Evolutionary conservation across 2,888 invertebrate genomes (phyloP).

Genomic region (Nycteola revayana): DNA sequence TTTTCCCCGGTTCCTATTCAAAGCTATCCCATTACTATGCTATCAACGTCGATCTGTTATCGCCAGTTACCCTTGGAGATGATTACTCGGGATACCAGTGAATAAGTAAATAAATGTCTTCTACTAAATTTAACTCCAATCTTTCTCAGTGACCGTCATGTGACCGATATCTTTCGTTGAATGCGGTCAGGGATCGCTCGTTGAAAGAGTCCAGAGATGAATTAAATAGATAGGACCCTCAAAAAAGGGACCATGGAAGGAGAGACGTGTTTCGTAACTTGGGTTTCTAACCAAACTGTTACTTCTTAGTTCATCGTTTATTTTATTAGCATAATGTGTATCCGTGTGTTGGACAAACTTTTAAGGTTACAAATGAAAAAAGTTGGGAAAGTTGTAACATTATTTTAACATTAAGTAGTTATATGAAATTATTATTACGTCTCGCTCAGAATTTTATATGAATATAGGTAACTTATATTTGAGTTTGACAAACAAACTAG

Average conservation of each 20-base stretch:
- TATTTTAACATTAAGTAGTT: too few species aligned
- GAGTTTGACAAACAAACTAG: too few species aligned
- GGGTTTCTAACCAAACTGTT: slow-evolving; percentile 17
- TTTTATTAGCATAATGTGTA: too few species aligned
- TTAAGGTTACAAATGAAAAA: too few species aligned
- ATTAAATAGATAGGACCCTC: slow-evolving; percentile 75
- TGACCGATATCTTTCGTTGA: slow-evolving; percentile 72
- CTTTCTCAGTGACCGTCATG: slow-evolving; percentile 69
- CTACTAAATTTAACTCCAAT: slow-evolving; percentile 79
- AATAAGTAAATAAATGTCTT: slow-evolving; percentile 77
- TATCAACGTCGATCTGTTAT: slow-evolving; percentile 43
- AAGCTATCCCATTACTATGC: slow-evolving; percentile 42
- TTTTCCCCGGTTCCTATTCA: too few species aligned
- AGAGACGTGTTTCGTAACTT: slow-evolving; percentile 40
- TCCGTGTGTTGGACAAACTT: too few species aligned
- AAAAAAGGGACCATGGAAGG: slow-evolving; percentile 66
- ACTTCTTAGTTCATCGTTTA: slow-evolving; percentile 23
- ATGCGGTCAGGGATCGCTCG: slow-evolving; percentile 71
- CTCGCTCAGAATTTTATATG: too few species aligned
- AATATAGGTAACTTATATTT: too few species aligned
- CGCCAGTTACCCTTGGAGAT: slow-evolving; percentile 59
- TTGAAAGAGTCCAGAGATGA: slow-evolving; percentile 77
- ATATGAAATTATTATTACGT: too few species aligned
- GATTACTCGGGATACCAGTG: slow-evolving; percentile 62
- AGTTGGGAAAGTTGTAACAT: too few species aligned